A percentile compares a stretch with the other conserved stretches of the same genome.
Evolutionary conservation across 2,888 invertebrate genomes (phyloP).

Genomic region (Odontocerum albicorne): DNA sequence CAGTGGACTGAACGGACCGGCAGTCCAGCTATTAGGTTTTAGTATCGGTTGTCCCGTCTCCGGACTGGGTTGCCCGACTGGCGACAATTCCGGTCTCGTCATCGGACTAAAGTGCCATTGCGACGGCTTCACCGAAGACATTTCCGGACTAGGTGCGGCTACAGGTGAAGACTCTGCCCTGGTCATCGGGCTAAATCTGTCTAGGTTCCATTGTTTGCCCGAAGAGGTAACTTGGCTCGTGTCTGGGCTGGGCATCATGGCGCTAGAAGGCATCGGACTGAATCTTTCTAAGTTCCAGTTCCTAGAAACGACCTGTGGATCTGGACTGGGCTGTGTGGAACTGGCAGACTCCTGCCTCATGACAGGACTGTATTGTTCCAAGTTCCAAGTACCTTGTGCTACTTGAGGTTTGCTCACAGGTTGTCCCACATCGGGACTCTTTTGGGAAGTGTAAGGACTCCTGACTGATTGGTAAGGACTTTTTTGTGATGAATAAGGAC

Average conservation of each 20-base stretch:
- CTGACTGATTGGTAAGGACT: conserved; percentile 17
- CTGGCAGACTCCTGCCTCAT: conserved; percentile 51
- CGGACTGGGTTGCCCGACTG: conserved; percentile 31
- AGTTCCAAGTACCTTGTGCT: conserved; percentile 20
- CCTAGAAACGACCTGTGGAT: conserved; percentile 42
- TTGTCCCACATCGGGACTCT: conserved; percentile 43
- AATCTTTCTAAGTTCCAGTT: conserved; percentile 40
- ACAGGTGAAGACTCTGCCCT: conserved; percentile 29
- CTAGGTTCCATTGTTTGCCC: conserved; percentile 35
- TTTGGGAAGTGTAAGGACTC: conserved; percentile 14
- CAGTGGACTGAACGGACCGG: conserved; percentile 51
- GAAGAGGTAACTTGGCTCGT: conserved; percentile 33
- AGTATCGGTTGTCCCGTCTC: conserved; percentile 15
- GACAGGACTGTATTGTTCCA: conserved; percentile 49
- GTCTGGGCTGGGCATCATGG: conserved; percentile 35
- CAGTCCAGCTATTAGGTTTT: conserved; percentile 18
- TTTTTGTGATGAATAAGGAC: conserved; percentile 12
- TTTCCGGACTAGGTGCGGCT: conserved; percentile 28
- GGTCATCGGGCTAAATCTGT: conserved; percentile 34
- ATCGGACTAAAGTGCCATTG: conserved; percentile 47
- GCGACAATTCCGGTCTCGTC: conserved; percentile 47
- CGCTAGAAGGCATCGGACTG: conserved; percentile 32
- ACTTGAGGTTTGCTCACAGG: conserved; percentile 10
- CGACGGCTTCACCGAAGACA: conserved; percentile 6
- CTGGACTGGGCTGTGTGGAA: conserved; percentile 45